Evolutionary conservation across 2,888 invertebrate genomes (phyloP), one percentile per base, ranked within the genome.

Genomic region (Ectobius pallidus): DNA sequence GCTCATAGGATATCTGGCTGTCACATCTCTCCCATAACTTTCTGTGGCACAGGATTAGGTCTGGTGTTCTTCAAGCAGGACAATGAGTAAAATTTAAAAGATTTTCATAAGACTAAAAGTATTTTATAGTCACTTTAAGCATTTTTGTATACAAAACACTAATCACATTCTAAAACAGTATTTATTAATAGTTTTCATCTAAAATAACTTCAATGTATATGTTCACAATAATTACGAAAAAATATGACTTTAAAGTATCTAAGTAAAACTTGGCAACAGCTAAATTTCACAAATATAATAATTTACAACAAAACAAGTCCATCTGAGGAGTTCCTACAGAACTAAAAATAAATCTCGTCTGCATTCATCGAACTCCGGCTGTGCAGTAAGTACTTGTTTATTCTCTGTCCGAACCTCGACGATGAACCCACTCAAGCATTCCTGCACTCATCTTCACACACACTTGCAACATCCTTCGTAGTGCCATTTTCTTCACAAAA

Each of bases 261-360:
- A 67, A n/a, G 27, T 67, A 49, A 49, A 67, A 63, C 42, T 42
- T 42, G 11, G 39, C 46, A 67, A 49, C 46, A 49, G 34, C 69
- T 55, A 39, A 9, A 34, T 49, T 68, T 25, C 30, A 68, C n/a
- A 27, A 27, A 46, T 46, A 25, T 67, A 68, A 46, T 68, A 68
- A 32, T n/a, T 68, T 49, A 68, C 68, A 68, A 68, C n/a, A 68
- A 67, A 68, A 68, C 18, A 34, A 63, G 22, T 62, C 25, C 52
- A 52, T 52, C 3, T 52, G 20, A 52, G 25, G 52, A 22, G 22
- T 49, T 49, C 49, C 52, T 52, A 22, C 18, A 25, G 22, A 52
- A 52, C 52, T 52, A 52, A 52, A n/a, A 52, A 39, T 39, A 39
- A 49, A 22, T 52, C 52, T 52, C 25, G 14, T 22, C 52, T 52